A percentile compares a stretch with the other conserved stretches of the same genome.
These are phyloP conservation scores for Arctocebus calabarensis DNA, from an alignment of 2,797 vertebrate genomes.

Conservation along the genomic window DNA sequence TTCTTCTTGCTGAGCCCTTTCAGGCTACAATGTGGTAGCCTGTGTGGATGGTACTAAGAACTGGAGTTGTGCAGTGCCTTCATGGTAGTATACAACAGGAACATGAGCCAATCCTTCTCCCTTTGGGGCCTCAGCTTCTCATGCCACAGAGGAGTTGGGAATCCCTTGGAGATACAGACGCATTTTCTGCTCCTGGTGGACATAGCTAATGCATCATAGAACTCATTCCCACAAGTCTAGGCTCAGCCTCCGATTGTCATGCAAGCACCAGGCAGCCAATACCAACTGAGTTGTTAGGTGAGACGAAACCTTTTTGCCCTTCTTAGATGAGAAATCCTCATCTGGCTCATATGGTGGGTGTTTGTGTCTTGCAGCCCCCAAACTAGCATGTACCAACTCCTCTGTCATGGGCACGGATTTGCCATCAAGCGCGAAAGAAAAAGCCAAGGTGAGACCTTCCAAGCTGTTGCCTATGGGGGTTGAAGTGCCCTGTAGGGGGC, in stretches of 20 bases:
- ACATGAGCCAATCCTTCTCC: neutral
- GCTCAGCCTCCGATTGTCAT: neutral
- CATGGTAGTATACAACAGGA: neutral
- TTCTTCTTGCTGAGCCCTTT: neutral
- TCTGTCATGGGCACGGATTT: neutral
- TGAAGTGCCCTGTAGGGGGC: neutral
- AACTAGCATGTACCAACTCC: slow-evolving; percentile 11
- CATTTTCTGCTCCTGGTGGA: neutral
- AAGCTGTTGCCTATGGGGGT: neutral
- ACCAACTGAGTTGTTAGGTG: neutral
- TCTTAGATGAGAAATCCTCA: neutral
- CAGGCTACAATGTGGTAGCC: neutral
- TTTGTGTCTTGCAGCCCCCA: slow-evolving; percentile 76
- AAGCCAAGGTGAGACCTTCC: slow-evolving; percentile 56
- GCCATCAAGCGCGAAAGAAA: slow-evolving; percentile 46
- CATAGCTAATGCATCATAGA: neutral
- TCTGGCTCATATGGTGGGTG: neutral
- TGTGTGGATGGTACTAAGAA: neutral
- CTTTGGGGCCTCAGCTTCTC: neutral
- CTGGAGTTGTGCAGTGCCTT: neutral
- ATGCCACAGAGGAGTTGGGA: neutral
- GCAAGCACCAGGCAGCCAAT: neutral
- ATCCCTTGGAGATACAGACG: neutral
- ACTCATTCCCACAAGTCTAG: neutral
- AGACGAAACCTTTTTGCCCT: neutral